Evolutionary conservation across 2,888 invertebrate species (phyloP).

Genomic region (Steinernema scapterisci): DNA sequence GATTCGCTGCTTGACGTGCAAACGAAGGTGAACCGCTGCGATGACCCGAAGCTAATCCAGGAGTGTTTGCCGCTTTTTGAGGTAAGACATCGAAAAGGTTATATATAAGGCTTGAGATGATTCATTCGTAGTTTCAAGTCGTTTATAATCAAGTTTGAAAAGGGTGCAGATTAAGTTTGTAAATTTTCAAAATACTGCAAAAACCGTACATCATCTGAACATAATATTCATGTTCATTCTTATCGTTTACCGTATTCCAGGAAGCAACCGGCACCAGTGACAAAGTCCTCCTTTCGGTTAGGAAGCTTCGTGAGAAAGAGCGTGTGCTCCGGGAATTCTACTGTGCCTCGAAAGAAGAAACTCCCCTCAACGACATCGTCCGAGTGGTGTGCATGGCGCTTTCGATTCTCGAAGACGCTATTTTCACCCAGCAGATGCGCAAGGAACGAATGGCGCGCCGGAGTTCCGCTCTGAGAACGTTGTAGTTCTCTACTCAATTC

Average conservation of each 20-base stretch:
- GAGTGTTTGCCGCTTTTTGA: slow-evolving; percentile 11
- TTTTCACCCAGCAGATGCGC: neutral
- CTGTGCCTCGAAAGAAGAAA: slow-evolving; percentile 10
- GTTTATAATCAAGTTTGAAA: no score
- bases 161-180: no score
- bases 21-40: slow-evolving; percentile 23
- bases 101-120: no score
- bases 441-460: neutral
- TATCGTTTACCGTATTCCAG: no score
- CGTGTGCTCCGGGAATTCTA: slow-evolving; percentile 14
- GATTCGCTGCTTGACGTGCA: slow-evolving; percentile 21
- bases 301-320: slow-evolving; percentile 24
- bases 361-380: neutral
- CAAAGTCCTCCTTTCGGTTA: neutral
- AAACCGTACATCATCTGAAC: no score
- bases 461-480: neutral
- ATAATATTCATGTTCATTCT: no score
- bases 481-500: neutral
- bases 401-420: neutral
- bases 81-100: no score
- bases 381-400: neutral
- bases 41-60: neutral
- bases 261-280: neutral
- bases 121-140: no score
- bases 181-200: no score